Base-by-base conservation (phyloP, 2,888 invertebrate genomes). In the Pseudococcus jackbeardsleyi region DNA sequence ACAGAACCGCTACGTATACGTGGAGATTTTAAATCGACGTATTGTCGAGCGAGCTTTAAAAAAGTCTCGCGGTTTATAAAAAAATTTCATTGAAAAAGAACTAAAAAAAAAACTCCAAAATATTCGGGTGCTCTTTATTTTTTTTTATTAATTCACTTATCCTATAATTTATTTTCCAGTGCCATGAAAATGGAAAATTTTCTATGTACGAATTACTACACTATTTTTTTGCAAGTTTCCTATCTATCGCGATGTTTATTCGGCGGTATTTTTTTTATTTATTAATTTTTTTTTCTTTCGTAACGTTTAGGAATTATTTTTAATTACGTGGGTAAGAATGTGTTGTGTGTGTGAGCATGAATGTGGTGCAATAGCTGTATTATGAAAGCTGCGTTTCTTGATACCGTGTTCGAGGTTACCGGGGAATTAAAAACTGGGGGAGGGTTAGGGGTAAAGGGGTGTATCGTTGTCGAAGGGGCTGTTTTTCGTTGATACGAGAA, bases 21-120 rank as follows among this genome's bases (percentile, higher is more conserved):
- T 88, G 88, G 88, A 68, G 89, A 72, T 85, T 89, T 19, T 88
- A 84, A 86, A 72, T 72, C 72, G 42, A 87, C 12, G 64, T 22
- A 64, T 77, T 33, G 22, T 72, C 5, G 9, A 6, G 77, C 79
- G 79, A 82, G 46, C 79, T 82, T 82, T 46, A 82, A 82, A 82
- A 82, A 82, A 82, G 79, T 82, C 22, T 82, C 79, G 79, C 9
- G 17, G 9, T 12, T 46, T 0, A 15, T 4, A 46, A 82, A 82
- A 42, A 82, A 42, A 17, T 9, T n/a, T n/a, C n/a, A 82, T 19
- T 4, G 22, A 64, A 22, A 64, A 59, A 59, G 5, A 59, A n/a
- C n/a, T 15, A 79, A 12, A 72, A 72, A 26, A 26, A 39, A 77
- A 39, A 42, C 42, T 33, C 33, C 79, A 82, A 46, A 82, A 79